Base-by-base conservation (phyloP, 2,888 invertebrate species). In the Cryptocephalus moraei region DNA sequence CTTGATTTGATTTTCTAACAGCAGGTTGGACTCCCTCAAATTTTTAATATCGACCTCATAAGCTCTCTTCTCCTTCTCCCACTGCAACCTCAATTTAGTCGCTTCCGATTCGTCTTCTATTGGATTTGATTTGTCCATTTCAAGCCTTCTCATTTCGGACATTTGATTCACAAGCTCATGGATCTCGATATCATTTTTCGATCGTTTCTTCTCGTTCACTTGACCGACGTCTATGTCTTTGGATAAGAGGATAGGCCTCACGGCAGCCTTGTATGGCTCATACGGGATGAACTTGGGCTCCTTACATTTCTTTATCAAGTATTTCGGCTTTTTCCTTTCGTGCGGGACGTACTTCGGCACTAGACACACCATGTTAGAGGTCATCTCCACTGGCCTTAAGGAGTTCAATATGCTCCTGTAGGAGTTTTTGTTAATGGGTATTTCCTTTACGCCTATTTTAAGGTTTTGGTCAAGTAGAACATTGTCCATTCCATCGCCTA, bases 281-380 rank as follows among this genome's bases (percentile, higher is more conserved):
- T 87, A 90, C 0, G 91, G 91, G 33, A 92, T 79, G 68, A 91
- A 91, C 64, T 86, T 90, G 0, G 90, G 88, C 55, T 84, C 83
- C 60, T 77, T 75, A 1, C 71, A 69, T 61, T 81, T 82, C 39
- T 59, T 57, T 9, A 78, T 68, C 43, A 75, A 69, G 51, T 73
- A 73, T 39, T 71, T 73, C 11, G 74, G 72, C 43, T 74, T 74
- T 58, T 77, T 79, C 56, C 76, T 78, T 39, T 76, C 74, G 11
- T 75, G 72, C 45, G 71, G 75, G 33, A 82, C 71, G 51, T 81
- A 73, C 58, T 79, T 81, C 9, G 86, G 83, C 43, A 82, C 71
- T 46, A 81, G 66, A 56, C 75, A 74, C n/a, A 79, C 71, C 45
- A 81, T 72, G 59, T 76, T 76, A 12, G 79, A 77, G 42, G 68